Percentiles rank a stretch among this genome's conserved stretches.
Conservation (phyloP, 2,797 vertebrate genomes). For the Sparus aurata region DNA sequence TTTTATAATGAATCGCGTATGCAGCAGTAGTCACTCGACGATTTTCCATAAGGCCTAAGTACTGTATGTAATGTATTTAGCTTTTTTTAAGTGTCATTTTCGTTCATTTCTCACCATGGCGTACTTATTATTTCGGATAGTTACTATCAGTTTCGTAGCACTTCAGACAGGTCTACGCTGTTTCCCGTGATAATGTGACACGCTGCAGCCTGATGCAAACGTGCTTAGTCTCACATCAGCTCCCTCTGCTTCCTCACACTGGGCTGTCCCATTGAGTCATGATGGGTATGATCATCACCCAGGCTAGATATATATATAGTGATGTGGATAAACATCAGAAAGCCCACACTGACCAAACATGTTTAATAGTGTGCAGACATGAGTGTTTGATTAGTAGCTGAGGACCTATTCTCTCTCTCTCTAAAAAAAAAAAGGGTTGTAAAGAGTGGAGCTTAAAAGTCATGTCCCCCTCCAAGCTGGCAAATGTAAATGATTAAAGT, state of each 20-base stretch:
- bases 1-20: neutral
- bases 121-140: neutral
- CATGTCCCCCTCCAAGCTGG: neutral
- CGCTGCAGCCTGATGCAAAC: constrained; percentile 18
- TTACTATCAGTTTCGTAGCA: neutral
- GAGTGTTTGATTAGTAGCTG: neutral
- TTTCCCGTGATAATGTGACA: neutral
- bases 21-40: neutral
- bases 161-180: neutral
- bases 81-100: neutral
- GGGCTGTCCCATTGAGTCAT: constrained; percentile 47
- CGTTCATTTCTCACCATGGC: neutral
- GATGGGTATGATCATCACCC: neutral
- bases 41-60: neutral
- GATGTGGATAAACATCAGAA: neutral
- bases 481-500: neutral
- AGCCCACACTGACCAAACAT: neutral
- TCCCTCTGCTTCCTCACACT: constrained; percentile 13
- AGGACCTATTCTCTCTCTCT: neutral
- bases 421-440: no score
- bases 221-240: constrained; percentile 53
- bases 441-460: neutral
- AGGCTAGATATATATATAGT: neutral
- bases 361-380: neutral
- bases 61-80: neutral